Percentiles rank a stretch among this genome's conserved stretches.
Evolutionary conservation across 2,888 invertebrate species (phyloP).

Genomic region (Plebejus argus): DNA sequence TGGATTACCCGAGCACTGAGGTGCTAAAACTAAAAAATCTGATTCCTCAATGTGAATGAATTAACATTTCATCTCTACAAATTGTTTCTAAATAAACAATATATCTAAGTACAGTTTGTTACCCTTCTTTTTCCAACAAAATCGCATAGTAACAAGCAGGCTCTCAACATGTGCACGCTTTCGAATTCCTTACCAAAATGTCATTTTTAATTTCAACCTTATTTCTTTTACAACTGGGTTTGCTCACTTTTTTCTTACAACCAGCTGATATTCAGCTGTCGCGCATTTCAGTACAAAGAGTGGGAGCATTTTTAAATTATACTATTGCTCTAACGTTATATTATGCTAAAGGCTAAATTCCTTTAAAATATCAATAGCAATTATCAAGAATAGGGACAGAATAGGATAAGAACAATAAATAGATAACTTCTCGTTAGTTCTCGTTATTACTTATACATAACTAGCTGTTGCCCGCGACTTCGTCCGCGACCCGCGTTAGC

Average conservation of each 20-base stretch:
- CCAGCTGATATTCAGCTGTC: constrained; percentile 32
- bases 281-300: constrained; percentile 22
- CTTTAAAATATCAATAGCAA: neutral
- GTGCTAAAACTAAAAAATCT: no score
- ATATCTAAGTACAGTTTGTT: neutral
- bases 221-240: neutral
- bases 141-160: constrained; percentile 24
- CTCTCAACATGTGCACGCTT: constrained; percentile 25
- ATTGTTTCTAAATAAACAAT: neutral
- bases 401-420: constrained; percentile 23
- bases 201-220: constrained; percentile 29
- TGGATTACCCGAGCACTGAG: no score
- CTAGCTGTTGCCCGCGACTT: no score
- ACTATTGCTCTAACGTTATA: neutral
- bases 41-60: no score
- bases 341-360: neutral
- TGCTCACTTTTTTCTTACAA: neutral
- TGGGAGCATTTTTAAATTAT: neutral
- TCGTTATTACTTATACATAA: no score
- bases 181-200: constrained; percentile 27
- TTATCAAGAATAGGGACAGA: constrained; percentile 8
- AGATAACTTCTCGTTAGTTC: constrained; percentile 1
- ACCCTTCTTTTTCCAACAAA: neutral
- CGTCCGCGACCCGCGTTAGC: no score
- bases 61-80: no score